Evolutionary conservation across 2,797 vertebrate genomes (phyloP).

Genomic region (Garrulus glandarius): DNA sequence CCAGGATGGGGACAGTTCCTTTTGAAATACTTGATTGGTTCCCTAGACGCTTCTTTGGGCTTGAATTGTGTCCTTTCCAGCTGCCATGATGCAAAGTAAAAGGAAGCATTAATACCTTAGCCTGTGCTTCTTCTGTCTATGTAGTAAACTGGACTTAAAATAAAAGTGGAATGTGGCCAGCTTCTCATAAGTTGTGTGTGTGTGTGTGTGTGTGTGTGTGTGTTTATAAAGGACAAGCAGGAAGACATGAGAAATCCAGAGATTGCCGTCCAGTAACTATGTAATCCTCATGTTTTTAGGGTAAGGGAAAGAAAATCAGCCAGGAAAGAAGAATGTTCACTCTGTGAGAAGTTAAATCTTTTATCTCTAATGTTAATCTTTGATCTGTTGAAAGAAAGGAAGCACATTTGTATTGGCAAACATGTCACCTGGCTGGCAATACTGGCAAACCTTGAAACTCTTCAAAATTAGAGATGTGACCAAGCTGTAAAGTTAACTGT

Average conservation of each 20-base stretch:
- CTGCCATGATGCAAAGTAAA: neutral
- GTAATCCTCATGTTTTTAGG: neutral
- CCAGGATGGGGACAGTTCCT: neutral
- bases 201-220: neutral
- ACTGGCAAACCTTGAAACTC: neutral
- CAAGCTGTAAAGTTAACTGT: neutral
- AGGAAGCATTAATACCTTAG: neutral
- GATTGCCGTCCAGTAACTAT: rapidly evolving
- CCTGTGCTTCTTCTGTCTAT: neutral
- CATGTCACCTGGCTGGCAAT: neutral
- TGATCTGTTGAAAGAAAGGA: neutral
- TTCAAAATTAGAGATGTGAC: neutral
- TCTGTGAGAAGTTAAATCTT: neutral
- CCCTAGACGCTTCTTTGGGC: neutral
- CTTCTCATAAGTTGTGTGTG: neutral
- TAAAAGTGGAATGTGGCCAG: slow-evolving; percentile 27
- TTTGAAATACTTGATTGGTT: neutral
- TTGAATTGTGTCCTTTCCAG: neutral
- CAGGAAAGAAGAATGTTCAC: neutral
- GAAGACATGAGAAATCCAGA: neutral
- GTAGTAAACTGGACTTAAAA: slow-evolving; percentile 22
- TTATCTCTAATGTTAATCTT: neutral
- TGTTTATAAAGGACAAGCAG: neutral
- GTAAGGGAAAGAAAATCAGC: neutral
- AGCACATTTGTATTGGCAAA: neutral